phyloP scores from a whole-genome alignment of 1,140 invertebrate species.

The Leptinotarsa undecemlineata region DNA sequence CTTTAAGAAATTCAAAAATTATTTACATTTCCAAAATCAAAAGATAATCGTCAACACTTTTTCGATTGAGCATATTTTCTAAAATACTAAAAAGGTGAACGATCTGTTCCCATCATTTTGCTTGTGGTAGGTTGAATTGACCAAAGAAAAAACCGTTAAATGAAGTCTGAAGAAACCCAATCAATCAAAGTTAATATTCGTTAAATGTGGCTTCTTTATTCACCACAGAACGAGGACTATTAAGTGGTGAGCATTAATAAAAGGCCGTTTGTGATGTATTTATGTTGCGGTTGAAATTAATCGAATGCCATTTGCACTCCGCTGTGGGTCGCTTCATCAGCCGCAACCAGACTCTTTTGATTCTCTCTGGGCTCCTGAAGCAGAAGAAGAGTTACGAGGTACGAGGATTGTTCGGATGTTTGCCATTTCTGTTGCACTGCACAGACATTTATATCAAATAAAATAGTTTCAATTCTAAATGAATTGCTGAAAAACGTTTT shows the following conservation, averaged over 20 bases:
- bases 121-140: not conserved
- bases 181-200: constrained; percentile 19
- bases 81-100: not conserved
- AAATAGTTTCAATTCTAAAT: no score
- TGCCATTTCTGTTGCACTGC: no score
- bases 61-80: not conserved
- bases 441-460: no score
- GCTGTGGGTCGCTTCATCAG: constrained; percentile 49
- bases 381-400: not conserved
- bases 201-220: constrained; percentile 24
- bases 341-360: not conserved
- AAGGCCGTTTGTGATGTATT: constrained; percentile 41
- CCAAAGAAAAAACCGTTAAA: not conserved
- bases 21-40: no score
- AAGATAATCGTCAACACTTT: not conserved
- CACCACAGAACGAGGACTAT: constrained; percentile 18
- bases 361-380: constrained; percentile 11
- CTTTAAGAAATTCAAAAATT: no score
- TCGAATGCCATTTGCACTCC: constrained; percentile 50
- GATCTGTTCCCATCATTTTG: not conserved
- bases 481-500: no score
- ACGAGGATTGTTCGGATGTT: no score
- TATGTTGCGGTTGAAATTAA: constrained; percentile 49
- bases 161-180: not conserved
- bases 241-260: constrained; percentile 26